Evolutionary conservation across 1,140 invertebrate species (phyloP).

Genomic region (Megathymus violae): DNA sequence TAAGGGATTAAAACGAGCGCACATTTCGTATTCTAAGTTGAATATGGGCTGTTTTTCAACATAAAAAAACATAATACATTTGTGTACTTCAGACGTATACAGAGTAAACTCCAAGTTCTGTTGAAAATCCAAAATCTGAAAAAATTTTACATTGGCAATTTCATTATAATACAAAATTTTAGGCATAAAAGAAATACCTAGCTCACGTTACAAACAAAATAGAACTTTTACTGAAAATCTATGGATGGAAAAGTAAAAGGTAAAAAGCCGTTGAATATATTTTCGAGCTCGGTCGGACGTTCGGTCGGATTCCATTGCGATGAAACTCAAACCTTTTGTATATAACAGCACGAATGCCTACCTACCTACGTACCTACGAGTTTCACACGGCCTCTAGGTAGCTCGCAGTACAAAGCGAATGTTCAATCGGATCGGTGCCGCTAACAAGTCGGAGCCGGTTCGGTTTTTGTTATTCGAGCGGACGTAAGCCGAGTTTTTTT

Average conservation of each 20-base stretch:
- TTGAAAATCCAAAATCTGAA: no score
- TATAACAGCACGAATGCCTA: not conserved
- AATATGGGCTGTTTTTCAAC: no score
- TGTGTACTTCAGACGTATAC: no score
- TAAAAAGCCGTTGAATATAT: not conserved
- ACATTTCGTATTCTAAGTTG: no score
- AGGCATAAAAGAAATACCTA: no score
- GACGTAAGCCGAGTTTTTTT: conserved; percentile 4
- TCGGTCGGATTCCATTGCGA: not conserved
- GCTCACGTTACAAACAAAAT: not conserved
- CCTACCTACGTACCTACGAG: no score
- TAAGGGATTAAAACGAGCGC: no score
- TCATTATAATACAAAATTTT: no score
- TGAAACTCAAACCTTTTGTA: not conserved
- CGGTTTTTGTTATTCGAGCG: not conserved
- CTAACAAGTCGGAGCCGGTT: not conserved
- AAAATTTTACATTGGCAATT: no score
- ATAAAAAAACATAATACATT: no score
- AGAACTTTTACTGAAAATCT: not conserved
- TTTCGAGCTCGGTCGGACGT: not conserved
- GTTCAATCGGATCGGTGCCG: conserved; percentile 1
- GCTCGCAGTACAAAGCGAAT: not conserved
- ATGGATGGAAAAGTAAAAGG: not conserved
- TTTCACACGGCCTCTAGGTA: not conserved
- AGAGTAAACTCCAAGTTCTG: no score